Evolutionary conservation across 2,797 vertebrate genomes (phyloP).

Genomic region (Xenentodon cancila): DNA sequence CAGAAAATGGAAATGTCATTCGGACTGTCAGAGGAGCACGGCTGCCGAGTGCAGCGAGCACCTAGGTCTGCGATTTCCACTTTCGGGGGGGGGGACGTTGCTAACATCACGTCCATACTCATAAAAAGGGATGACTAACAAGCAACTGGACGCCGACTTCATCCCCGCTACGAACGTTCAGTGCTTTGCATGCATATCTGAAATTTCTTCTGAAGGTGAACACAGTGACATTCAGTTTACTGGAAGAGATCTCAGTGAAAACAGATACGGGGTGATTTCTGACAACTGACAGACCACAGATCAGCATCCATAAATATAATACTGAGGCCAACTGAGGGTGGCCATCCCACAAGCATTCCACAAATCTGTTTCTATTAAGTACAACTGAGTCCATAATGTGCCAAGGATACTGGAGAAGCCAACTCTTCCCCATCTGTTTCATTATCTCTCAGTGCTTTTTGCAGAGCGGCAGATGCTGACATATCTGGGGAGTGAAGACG

Average conservation of each 20-base stretch:
- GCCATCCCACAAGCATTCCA: conserved; percentile 79
- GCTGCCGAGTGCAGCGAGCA: conserved; percentile 27
- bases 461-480: conserved; percentile 48
- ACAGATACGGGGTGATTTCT: conserved; percentile 78
- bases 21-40: conserved; percentile 48
- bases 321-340: conserved; percentile 70
- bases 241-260: conserved; percentile 76
- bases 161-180: conserved; percentile 40
- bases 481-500: conserved; percentile 37
- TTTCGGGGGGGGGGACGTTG: conserved; percentile 40
- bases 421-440: conserved; percentile 35
- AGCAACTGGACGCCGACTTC: conserved; percentile 43
- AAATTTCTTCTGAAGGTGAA: conserved; percentile 75
- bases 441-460: conserved; percentile 52
- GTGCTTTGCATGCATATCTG: conserved; percentile 61
- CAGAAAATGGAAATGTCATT: conserved; percentile 62
- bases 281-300: conserved; percentile 77
- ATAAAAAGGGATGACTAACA: conserved; percentile 67
- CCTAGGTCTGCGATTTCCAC: conserved; percentile 52
- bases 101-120: conserved; percentile 58
- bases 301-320: conserved; percentile 76
- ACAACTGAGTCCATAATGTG: conserved; percentile 43
- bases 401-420: conserved; percentile 2
- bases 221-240: conserved; percentile 75
- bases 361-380: conserved; percentile 74